Conservation (phyloP, 1,140 invertebrate species). For the Dinoponera quadriceps region DNA sequence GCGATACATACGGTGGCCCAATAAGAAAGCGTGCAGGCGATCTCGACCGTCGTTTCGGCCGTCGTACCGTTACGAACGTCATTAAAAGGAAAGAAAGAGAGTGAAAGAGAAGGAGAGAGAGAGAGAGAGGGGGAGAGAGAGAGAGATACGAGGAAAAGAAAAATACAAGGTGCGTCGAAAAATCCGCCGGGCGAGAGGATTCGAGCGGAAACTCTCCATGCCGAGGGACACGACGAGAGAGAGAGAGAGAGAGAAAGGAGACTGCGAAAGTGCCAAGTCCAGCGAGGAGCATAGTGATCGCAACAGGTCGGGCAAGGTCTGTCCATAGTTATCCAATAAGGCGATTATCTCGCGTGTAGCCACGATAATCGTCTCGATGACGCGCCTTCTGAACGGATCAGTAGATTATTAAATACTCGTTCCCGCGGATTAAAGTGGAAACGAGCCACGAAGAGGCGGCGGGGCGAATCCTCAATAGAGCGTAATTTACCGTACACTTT, state of each 20-base stretch:
- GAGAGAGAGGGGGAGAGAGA: background rate
- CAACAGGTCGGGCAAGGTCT: background rate
- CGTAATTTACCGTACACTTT: too few relatives aligned
- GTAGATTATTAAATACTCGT: too few relatives aligned
- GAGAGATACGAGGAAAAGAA: too few relatives aligned
- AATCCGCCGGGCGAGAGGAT: too few relatives aligned
- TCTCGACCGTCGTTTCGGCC: background rate
- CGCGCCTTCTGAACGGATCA: background rate
- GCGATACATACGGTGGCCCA: background rate
- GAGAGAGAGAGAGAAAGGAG: too few relatives aligned
- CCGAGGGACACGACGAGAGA: background rate
- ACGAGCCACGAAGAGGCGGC: too few relatives aligned
- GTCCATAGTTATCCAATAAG: background rate
- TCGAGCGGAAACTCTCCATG: too few relatives aligned
- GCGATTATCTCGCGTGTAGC: background rate
- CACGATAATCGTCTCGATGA: background rate
- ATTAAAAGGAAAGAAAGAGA: constrained; percentile 2
- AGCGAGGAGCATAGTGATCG: background rate
- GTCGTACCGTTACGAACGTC: constrained; percentile 11
- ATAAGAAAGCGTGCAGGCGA: background rate
- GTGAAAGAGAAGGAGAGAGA: too few relatives aligned
- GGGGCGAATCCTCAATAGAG: too few relatives aligned
- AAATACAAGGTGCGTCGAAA: background rate
- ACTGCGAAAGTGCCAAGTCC: background rate
- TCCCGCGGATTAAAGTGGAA: too few relatives aligned